phyloP scores from a whole-genome alignment of 2,113 vertebrate species.

The Myotis brandtii region DNA sequence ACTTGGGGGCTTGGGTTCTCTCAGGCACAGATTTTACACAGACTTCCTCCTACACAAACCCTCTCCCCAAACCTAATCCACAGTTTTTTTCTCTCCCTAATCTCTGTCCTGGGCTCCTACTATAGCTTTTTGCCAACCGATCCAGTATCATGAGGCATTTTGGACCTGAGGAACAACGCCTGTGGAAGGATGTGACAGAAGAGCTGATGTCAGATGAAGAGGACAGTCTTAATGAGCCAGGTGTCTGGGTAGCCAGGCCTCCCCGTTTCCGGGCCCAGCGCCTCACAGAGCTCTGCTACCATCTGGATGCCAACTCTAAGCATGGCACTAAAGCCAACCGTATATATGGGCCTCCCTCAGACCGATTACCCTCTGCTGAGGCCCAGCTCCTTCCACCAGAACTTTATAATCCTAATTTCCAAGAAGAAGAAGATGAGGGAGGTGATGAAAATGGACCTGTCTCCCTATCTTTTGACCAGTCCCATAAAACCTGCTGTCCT shows the following conservation, averaged over 20 bases:
- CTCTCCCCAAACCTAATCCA: background rate
- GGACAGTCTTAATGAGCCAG: constrained; percentile 85
- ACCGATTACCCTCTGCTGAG: constrained; percentile 85
- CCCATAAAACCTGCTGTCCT: constrained; percentile 81
- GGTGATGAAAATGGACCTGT: constrained; percentile 63
- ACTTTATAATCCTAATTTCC: constrained; percentile 84
- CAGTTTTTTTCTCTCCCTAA: constrained; percentile 6
- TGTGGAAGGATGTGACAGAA: constrained; percentile 86
- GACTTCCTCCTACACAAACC: background rate
- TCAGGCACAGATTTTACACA: background rate
- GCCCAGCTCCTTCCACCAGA: constrained; percentile 81
- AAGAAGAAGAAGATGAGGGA: constrained; percentile 77
- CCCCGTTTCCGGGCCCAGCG: constrained; percentile 84
- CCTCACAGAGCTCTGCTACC: constrained; percentile 85
- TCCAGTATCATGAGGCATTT: constrained; percentile 84
- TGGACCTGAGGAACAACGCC: constrained; percentile 80
- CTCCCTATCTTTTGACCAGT: constrained; percentile 75
- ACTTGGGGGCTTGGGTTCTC: background rate
- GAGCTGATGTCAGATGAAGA: constrained; percentile 88
- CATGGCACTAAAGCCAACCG: constrained; percentile 86
- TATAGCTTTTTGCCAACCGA: constrained; percentile 86
- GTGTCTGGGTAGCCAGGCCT: constrained; percentile 86
- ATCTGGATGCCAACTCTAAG: constrained; percentile 85
- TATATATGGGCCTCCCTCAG: constrained; percentile 83
- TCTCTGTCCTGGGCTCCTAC: constrained; percentile 1